Evolutionary conservation across 2,888 invertebrate species (phyloP), one percentile per base, ranked within the genome.

Genomic region (Drosophila flavopinicola): DNA sequence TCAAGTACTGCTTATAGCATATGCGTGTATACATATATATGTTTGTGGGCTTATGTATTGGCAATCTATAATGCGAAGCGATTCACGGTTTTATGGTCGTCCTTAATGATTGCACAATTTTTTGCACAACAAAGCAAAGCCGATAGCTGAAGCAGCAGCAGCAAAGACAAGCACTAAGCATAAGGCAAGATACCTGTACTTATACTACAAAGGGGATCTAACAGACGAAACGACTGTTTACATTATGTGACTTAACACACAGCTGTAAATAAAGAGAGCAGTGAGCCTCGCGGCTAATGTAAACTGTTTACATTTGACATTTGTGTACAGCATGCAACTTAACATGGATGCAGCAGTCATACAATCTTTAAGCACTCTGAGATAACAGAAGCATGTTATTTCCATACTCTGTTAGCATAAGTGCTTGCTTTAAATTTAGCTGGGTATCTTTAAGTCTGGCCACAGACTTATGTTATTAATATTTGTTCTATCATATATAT

Each of bases 81-180:
- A 61, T 77, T 61, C 44, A 63, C 61, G 56, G 44, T 52, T 73
- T 76, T 54, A 73, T 72, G 48, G 32, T n/a, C 53, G 44, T 23
- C 37, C 53, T 39, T 63, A 67, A 67, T 77, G 74, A 77, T 51
- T 73, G 44, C 68, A 58, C 38, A 45, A 51, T 67, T 59, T 59
- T 72, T 38, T 27, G 33, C 42, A 35, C 33, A 67, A 59, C 61
- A 49, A 72, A 66, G 52, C 45, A 29, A 70, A 48, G 54, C 51
- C 42, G 11, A 54, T 25, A 13, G 35, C 51, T 23, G 13, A 47
- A 53, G 35, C 39, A 20, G 41, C 35, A 49, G 44, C 17, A 44
- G 39, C 32, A 49, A 42, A 13, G 49, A 41, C 53, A 64, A 59
- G 42, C 32, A 42, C 25, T 23, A 44, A 41, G 38, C 17, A 30